Evolutionary conservation across 92 coral and sea anemone genomes (phyloP).

Genomic region (Umimayanthus chanpuru): DNA sequence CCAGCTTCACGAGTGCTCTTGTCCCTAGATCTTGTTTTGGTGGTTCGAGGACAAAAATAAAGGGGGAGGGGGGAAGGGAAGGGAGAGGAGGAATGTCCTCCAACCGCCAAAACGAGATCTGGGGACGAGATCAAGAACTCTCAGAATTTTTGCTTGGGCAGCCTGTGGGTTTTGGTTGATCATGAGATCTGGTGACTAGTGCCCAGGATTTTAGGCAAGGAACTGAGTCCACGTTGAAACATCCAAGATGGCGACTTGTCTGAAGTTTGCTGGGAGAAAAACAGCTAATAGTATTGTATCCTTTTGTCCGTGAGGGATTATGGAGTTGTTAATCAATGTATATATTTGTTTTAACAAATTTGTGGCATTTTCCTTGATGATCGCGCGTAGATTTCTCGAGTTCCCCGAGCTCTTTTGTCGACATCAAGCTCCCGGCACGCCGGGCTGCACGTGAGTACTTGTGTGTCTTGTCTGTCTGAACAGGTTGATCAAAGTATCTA

Average conservation of each 20-base stretch:
- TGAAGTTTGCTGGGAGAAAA: slow-evolving; percentile 27
- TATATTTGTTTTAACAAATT: neutral
- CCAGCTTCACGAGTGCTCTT: too few species aligned
- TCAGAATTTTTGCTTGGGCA: too few species aligned
- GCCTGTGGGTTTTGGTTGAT: too few species aligned
- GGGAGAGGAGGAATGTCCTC: too few species aligned
- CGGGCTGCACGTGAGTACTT: slow-evolving; percentile 73
- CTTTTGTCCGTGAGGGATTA: neutral
- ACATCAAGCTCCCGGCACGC: slow-evolving; percentile 34
- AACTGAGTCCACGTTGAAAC: neutral
- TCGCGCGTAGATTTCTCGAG: slow-evolving; percentile 19
- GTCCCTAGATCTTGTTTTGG: too few species aligned
- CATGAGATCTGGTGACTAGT: slow-evolving; percentile 11
- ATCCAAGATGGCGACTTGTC: slow-evolving; percentile 47
- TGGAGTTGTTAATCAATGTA: neutral
- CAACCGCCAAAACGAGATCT: too few species aligned
- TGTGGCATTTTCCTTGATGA: slow-evolving; percentile 31
- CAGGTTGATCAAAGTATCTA: too few species aligned
- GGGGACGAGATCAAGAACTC: too few species aligned
- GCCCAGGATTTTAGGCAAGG: neutral
- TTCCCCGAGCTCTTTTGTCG: slow-evolving; percentile 40
- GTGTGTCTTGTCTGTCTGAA: too few species aligned
- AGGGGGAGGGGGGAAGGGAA: too few species aligned
- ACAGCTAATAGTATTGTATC: slow-evolving; percentile 45
- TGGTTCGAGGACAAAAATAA: too few species aligned